Evolutionary conservation across 2,888 invertebrate genomes (phyloP).

Genomic region (Dicycla oo): DNA sequence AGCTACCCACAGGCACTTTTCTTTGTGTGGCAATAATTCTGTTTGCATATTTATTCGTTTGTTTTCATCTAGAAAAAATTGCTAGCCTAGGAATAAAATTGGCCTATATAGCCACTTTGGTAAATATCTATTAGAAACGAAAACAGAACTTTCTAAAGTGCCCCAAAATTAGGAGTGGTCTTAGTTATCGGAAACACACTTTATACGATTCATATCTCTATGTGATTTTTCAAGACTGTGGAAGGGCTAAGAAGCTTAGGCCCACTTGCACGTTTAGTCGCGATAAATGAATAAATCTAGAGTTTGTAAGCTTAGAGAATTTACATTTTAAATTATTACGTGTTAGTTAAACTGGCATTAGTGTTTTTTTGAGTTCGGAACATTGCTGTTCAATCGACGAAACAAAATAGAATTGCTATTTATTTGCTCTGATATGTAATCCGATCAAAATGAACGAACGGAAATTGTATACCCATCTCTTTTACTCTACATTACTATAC

Average conservation of each 20-base stretch:
- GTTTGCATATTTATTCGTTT: constrained; percentile 45
- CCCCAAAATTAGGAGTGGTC: not conserved
- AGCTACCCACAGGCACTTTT: constrained; percentile 14
- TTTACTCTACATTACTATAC: too few relatives aligned
- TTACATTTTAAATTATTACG: too few relatives aligned
- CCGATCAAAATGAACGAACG: too few relatives aligned
- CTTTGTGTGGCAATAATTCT: constrained; percentile 23
- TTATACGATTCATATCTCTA: not conserved
- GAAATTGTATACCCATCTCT: too few relatives aligned
- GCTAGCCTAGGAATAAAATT: constrained; percentile 3
- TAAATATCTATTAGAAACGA: not conserved
- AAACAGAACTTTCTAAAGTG: constrained; percentile 1
- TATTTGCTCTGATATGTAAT: too few relatives aligned
- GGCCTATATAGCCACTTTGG: not conserved
- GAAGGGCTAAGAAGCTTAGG: not conserved
- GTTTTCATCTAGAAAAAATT: constrained; percentile 34
- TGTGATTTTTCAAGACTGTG: not conserved
- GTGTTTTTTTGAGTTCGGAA: too few relatives aligned
- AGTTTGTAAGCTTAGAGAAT: too few relatives aligned
- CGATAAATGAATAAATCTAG: too few relatives aligned
- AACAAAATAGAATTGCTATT: too few relatives aligned
- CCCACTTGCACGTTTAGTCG: too few relatives aligned
- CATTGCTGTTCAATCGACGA: too few relatives aligned
- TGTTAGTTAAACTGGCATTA: too few relatives aligned
- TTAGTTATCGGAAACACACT: not conserved